These are phyloP conservation scores for Thunnus thynnus DNA, from an alignment of 2,113 vertebrate species.

Conservation along the genomic window DNA sequence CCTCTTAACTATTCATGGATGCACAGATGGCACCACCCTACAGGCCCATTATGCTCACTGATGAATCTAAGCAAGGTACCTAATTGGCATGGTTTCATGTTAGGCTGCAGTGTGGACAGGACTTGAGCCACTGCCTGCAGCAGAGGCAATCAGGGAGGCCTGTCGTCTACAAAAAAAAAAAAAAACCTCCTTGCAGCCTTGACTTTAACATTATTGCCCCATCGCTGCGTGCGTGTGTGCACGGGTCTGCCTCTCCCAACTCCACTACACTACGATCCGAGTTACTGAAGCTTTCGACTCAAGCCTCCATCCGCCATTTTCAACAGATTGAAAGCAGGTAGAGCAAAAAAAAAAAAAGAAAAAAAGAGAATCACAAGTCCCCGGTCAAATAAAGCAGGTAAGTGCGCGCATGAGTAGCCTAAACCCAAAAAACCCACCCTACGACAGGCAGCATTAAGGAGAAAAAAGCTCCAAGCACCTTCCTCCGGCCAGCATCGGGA, in stretches of 20 bases:
- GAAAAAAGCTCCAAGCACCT: conserved; percentile 44
- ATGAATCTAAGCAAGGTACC: conserved; percentile 55
- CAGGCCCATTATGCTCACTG: conserved; percentile 67
- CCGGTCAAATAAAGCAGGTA: conserved; percentile 78
- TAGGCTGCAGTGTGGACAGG: conserved; percentile 59
- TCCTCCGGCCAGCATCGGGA: conserved; percentile 59
- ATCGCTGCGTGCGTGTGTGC: conserved; percentile 30
- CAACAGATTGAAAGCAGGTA: conserved; percentile 81
- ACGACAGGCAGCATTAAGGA: conserved; percentile 23
- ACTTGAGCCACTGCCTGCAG: conserved; percentile 22
- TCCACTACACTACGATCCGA: conserved; percentile 60
- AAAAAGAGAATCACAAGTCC: conserved; percentile 48
- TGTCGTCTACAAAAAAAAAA: not conserved
- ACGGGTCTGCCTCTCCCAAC: conserved; percentile 71
- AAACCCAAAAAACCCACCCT: conserved; percentile 43
- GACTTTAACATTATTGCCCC: conserved; percentile 41
- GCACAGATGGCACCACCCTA: conserved; percentile 65
- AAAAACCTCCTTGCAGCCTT: not conserved
- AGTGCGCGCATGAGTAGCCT: conserved; percentile 62
- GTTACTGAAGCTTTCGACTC: conserved; percentile 67
- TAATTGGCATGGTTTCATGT: conserved; percentile 61
- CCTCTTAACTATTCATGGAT: conserved; percentile 33
- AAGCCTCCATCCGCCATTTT: conserved; percentile 85
- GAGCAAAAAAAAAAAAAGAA: conserved; percentile 53
- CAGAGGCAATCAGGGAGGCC: conserved; percentile 23